A percentile compares a stretch with the other conserved stretches of the same genome.
Evolutionary conservation across 2,797 vertebrate species (phyloP).

Genomic region (Lates japonicus): DNA sequence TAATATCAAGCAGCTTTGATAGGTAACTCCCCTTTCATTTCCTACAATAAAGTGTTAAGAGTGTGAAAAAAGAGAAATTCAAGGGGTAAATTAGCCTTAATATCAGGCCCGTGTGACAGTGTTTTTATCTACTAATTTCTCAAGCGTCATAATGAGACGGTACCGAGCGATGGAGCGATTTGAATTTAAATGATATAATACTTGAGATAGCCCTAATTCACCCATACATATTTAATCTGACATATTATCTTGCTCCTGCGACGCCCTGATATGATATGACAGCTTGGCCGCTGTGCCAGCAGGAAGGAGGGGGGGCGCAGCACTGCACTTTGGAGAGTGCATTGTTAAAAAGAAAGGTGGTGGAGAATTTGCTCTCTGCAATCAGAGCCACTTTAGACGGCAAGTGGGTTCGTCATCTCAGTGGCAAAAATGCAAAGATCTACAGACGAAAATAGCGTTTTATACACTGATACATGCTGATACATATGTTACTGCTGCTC

Average conservation of each 20-base stretch:
- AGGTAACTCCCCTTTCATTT: slow-evolving; percentile 67
- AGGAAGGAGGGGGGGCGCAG: slow-evolving; percentile 59
- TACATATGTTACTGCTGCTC: not conserved
- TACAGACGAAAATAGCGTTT: slow-evolving; percentile 2
- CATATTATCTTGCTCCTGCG: slow-evolving; percentile 84
- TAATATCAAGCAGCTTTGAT: slow-evolving; percentile 60
- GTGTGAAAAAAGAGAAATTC: slow-evolving; percentile 57
- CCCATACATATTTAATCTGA: slow-evolving; percentile 91
- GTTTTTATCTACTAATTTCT: slow-evolving; percentile 88
- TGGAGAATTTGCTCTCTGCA: slow-evolving; percentile 65
- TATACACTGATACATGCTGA: slow-evolving; percentile 2
- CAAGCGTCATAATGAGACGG: slow-evolving; percentile 86
- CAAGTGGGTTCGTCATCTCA: slow-evolving; percentile 30
- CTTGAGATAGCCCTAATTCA: slow-evolving; percentile 87
- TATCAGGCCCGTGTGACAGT: slow-evolving; percentile 80
- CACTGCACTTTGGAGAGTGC: slow-evolving; percentile 36
- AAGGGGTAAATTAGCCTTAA: slow-evolving; percentile 80
- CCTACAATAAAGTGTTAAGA: slow-evolving; percentile 56
- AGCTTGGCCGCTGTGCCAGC: slow-evolving; percentile 68
- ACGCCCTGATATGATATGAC: slow-evolving; percentile 81
- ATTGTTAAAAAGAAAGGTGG: slow-evolving; percentile 61
- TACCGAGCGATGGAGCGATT: slow-evolving; percentile 84
- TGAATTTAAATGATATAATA: slow-evolving; percentile 90
- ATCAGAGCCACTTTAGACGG: slow-evolving; percentile 68
- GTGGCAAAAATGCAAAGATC: slow-evolving; percentile 23